A percentile compares a stretch with the other conserved stretches of the same genome.
phyloP scores from a whole-genome alignment of 2,113 vertebrate species.

The Ammodytes dubius region DNA sequence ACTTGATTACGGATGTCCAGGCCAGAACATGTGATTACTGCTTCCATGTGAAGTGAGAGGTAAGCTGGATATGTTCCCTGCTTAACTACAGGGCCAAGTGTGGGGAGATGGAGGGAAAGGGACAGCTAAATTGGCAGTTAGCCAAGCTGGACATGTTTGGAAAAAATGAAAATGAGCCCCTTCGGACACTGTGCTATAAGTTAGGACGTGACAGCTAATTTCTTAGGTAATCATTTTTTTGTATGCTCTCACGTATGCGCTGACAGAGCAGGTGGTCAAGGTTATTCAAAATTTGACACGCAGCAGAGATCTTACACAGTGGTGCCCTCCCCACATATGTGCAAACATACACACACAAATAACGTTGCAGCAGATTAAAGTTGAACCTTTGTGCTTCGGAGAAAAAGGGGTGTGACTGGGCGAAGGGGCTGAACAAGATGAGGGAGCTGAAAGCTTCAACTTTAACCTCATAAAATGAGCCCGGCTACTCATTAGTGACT shows the following conservation, averaged over 20 bases:
- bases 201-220: conserved; percentile 60
- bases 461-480: conserved; percentile 86
- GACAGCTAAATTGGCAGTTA: conserved; percentile 77
- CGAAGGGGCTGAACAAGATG: conserved; percentile 50
- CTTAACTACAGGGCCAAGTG: conserved; percentile 77
- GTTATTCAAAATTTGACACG: conserved; percentile 60
- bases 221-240: conserved; percentile 1
- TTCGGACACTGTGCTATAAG: conserved; percentile 65
- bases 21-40: conserved; percentile 70
- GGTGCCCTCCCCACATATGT: not conserved
- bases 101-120: conserved; percentile 57
- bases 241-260: conserved; percentile 14
- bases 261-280: conserved; percentile 58
- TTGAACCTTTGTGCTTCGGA: conserved; percentile 73
- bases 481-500: conserved; percentile 85
- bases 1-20: conserved; percentile 76
- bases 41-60: conserved; percentile 74
- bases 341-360: conserved; percentile 24
- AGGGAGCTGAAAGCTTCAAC: conserved; percentile 77
- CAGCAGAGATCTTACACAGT: conserved; percentile 38
- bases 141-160: conserved; percentile 67
- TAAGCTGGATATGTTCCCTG: conserved; percentile 65
- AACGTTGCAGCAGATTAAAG: conserved; percentile 65
- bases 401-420: conserved; percentile 59
- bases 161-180: conserved; percentile 75